These are phyloP conservation scores for Orcinus orca DNA, from an alignment of 2,113 vertebrate species.

Conservation along the genomic window DNA sequence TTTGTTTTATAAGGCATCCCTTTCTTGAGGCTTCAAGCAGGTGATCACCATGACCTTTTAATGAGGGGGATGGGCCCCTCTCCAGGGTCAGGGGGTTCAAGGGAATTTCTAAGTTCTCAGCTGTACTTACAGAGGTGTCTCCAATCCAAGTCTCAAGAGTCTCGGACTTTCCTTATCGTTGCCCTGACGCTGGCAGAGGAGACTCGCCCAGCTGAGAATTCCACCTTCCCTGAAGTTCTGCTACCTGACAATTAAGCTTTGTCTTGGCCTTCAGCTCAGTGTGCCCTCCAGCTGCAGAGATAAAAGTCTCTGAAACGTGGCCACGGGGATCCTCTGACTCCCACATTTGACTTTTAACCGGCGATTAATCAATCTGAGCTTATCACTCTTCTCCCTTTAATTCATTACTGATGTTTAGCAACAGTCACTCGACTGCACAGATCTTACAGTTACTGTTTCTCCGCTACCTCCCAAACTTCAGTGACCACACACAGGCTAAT, in stretches of 20 bases:
- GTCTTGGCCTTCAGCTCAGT: neutral
- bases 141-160: neutral
- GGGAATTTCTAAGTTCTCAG: neutral
- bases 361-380: neutral
- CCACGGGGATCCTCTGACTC: neutral
- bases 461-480: neutral
- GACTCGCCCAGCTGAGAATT: neutral
- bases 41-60: neutral
- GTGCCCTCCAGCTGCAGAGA: neutral
- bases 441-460: rapidly evolving
- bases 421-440: neutral
- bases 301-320: too few species aligned
- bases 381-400: neutral
- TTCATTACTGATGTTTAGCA: neutral
- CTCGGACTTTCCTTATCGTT: too few species aligned
- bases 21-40: too few species aligned
- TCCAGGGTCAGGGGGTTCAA: neutral
- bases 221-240: neutral
- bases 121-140: neutral
- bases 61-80: too few species aligned
- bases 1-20: neutral
- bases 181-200: too few species aligned
- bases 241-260: neutral
- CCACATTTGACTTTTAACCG: neutral
- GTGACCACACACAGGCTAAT: rapidly evolving